A percentile compares a stretch with the other conserved stretches of the same genome.
phyloP scores from a whole-genome alignment of 2,113 vertebrate species.

The Hippocampus barbouri region DNA sequence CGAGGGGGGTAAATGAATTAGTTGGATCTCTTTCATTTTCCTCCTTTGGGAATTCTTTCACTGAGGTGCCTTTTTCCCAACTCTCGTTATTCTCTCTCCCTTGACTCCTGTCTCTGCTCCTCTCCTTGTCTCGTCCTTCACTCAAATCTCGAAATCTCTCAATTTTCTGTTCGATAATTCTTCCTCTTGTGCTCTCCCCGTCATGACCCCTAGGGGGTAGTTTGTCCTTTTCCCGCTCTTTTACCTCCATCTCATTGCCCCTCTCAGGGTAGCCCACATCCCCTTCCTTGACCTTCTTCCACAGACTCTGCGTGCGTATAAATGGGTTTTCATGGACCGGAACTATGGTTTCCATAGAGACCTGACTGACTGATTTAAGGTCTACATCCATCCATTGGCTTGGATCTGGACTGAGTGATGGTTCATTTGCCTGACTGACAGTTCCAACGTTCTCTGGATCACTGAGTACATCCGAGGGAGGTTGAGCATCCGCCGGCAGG shows the following conservation, averaged over 20 bases:
- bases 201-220: slow-evolving; percentile 45
- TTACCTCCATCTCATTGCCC: slow-evolving; percentile 34
- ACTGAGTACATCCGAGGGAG: slow-evolving; percentile 34
- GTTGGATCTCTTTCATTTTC: slow-evolving; percentile 37
- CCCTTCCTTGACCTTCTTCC: slow-evolving; percentile 50
- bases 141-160: slow-evolving; percentile 55
- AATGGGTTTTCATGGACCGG: slow-evolving; percentile 81
- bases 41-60: slow-evolving; percentile 44
- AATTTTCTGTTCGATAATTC: slow-evolving; percentile 47
- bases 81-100: slow-evolving; percentile 37
- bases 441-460: slow-evolving; percentile 49
- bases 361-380: slow-evolving; percentile 45
- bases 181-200: slow-evolving; percentile 47
- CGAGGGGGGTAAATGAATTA: slow-evolving; percentile 19
- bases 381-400: slow-evolving; percentile 51
- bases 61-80: slow-evolving; percentile 29
- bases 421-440: slow-evolving; percentile 38
- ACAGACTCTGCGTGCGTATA: slow-evolving; percentile 71
- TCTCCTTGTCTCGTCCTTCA: slow-evolving; percentile 50
- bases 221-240: slow-evolving; percentile 48
- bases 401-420: slow-evolving; percentile 43
- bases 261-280: slow-evolving; percentile 18
- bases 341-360: slow-evolving; percentile 76
- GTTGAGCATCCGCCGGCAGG: slow-evolving; percentile 40
- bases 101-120: slow-evolving; percentile 43